Conservation (phyloP, 2,888 invertebrate genomes). For the Eupithecia exiguata region DNA sequence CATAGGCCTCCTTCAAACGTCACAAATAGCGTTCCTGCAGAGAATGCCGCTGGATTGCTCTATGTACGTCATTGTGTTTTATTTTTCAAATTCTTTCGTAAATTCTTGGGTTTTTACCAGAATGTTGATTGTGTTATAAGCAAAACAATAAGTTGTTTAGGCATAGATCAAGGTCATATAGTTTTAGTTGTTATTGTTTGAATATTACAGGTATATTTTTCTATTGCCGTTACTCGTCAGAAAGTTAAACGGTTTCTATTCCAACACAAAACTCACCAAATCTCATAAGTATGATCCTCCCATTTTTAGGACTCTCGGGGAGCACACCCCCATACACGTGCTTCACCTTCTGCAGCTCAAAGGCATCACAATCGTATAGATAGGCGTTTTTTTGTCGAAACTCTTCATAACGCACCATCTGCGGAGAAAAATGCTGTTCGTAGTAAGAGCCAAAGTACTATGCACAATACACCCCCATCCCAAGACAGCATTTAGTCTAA, state of each 20-base stretch:
- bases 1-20: too few relatives aligned
- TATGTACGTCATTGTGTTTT: too few relatives aligned
- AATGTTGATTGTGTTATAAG: background rate
- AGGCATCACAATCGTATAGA: slow-evolving; percentile 71
- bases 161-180: background rate
- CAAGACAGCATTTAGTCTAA: background rate
- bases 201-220: background rate
- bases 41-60: too few relatives aligned
- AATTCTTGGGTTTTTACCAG: too few relatives aligned
- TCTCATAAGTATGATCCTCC: slow-evolving; percentile 74
- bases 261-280: slow-evolving; percentile 55
- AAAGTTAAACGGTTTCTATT: too few relatives aligned
- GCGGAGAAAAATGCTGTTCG: slow-evolving; percentile 1
- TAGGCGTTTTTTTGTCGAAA: slow-evolving; percentile 66
- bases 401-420: slow-evolving; percentile 77
- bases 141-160: background rate
- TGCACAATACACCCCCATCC: background rate
- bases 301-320: slow-evolving; percentile 72
- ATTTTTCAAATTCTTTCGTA: too few relatives aligned
- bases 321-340: slow-evolving; percentile 69
- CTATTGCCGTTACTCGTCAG: background rate
- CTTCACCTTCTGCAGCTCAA: slow-evolving; percentile 67
- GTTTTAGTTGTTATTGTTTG: background rate
- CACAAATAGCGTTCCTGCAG: too few relatives aligned
- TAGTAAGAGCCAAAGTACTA: background rate